Evolutionary conservation across 1,140 invertebrate species (phyloP).

Genomic region (Acromyrmex charruanus): DNA sequence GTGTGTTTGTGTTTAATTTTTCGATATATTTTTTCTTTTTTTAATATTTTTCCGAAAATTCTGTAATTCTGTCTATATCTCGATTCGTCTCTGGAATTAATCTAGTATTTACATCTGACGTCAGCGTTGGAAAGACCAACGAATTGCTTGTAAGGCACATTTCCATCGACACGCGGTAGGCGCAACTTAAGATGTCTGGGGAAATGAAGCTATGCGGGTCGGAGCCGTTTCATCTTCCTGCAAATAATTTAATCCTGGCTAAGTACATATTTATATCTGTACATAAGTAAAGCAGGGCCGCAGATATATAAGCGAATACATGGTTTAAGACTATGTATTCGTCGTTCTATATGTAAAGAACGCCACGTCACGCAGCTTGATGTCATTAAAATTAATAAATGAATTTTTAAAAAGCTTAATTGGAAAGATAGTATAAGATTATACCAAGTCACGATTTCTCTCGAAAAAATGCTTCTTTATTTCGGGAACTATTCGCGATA

Average conservation of each 20-base stretch:
- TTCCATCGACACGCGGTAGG: slow-evolving; percentile 76
- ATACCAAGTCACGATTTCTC: background rate
- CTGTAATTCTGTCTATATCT: slow-evolving; percentile 39
- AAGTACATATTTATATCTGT: slow-evolving; percentile 79
- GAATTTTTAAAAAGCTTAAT: slow-evolving; percentile 62
- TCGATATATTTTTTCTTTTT: background rate
- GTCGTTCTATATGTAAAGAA: slow-evolving; percentile 10
- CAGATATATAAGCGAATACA: slow-evolving; percentile 61
- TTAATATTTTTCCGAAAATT: slow-evolving; percentile 41
- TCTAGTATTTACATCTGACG: slow-evolving; percentile 70
- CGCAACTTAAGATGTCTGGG: slow-evolving; percentile 75
- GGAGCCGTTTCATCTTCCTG: slow-evolving; percentile 77
- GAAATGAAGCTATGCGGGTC: slow-evolving; percentile 76
- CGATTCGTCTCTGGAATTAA: slow-evolving; percentile 60
- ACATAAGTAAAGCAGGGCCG: slow-evolving; percentile 67
- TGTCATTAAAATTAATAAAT: slow-evolving; percentile 69
- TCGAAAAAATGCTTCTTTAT: background rate
- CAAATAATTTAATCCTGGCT: slow-evolving; percentile 79
- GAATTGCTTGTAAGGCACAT: slow-evolving; percentile 67
- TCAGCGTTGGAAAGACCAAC: slow-evolving; percentile 58
- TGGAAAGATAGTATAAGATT: slow-evolving; percentile 31
- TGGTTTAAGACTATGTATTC: slow-evolving; percentile 57
- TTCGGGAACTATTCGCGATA: background rate
- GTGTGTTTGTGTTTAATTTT: too few species aligned
- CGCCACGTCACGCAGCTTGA: background rate